Conservation (phyloP, 2,113 vertebrate genomes). For the Condylura cristata region DNA sequence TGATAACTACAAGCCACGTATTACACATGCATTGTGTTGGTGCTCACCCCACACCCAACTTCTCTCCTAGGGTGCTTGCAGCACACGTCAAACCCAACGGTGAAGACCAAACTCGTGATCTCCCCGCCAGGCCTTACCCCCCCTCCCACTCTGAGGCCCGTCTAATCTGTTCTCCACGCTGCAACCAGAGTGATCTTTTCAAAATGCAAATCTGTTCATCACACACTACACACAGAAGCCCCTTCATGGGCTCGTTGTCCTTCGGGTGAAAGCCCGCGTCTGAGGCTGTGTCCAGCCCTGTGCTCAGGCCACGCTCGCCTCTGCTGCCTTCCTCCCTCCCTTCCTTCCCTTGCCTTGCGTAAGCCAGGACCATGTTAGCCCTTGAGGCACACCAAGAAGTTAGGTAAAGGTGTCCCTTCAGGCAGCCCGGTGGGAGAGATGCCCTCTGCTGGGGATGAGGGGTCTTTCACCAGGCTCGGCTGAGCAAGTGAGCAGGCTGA, state of each 20-base stretch:
- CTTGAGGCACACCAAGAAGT: neutral
- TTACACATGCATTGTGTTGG: neutral
- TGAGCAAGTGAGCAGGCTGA: neutral
- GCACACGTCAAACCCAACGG: neutral
- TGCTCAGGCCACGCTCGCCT: neutral
- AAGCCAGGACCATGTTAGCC: neutral
- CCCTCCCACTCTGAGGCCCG: neutral
- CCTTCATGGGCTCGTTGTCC: neutral
- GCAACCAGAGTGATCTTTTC: constrained; percentile 40
- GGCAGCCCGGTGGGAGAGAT: neutral
- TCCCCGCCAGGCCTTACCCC: neutral
- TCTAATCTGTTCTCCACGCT: neutral
- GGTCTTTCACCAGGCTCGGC: neutral
- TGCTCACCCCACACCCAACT: neutral
- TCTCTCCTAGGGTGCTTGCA: neutral
- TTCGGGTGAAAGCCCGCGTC: neutral
- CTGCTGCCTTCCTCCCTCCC: neutral
- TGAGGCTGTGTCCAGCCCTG: neutral
- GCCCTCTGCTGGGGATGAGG: neutral
- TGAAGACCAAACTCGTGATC: neutral
- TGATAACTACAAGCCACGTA: neutral
- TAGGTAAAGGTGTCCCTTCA: neutral
- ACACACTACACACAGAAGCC: neutral
- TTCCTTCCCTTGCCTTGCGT: neutral
- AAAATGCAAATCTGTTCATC: constrained; percentile 57